These are phyloP conservation scores for Collichthys lucidus DNA, from an alignment of 2,113 vertebrate genomes.

Conservation along the genomic window DNA sequence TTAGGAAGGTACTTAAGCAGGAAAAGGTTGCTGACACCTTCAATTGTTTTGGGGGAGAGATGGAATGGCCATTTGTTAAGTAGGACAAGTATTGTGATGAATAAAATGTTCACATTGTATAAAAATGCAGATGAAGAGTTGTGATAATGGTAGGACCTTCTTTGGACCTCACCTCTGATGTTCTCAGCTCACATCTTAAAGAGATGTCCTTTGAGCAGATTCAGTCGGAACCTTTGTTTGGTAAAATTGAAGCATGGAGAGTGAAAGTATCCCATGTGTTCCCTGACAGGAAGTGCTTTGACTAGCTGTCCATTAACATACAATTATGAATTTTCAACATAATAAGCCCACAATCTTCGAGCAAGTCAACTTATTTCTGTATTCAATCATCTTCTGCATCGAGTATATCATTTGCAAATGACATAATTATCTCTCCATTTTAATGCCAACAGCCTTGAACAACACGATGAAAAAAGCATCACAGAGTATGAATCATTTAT, in stretches of 20 bases:
- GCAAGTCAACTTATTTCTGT: constrained; percentile 35
- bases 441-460: constrained; percentile 32
- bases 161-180: background rate
- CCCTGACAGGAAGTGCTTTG: constrained; percentile 10
- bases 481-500: constrained; percentile 54
- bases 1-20: constrained; percentile 48
- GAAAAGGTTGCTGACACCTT: constrained; percentile 34
- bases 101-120: constrained; percentile 15
- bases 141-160: background rate
- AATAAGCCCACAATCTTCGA: constrained; percentile 41
- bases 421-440: constrained; percentile 50
- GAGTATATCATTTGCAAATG: constrained; percentile 47
- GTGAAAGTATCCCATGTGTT: constrained; percentile 16
- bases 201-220: background rate
- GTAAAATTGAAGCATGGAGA: background rate
- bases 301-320: constrained; percentile 55
- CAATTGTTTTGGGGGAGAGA: constrained; percentile 17
- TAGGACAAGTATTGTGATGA: constrained; percentile 17
- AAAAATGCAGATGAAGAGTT: constrained; percentile 14
- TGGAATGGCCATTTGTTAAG: constrained; percentile 41
- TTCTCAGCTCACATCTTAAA: constrained; percentile 8
- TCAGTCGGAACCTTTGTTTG: constrained; percentile 2
- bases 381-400: constrained; percentile 24
- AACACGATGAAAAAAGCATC: constrained; percentile 35
- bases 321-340: constrained; percentile 36